phyloP scores from a whole-genome alignment of 1,140 invertebrate species.

The Gryllus bimaculatus region DNA sequence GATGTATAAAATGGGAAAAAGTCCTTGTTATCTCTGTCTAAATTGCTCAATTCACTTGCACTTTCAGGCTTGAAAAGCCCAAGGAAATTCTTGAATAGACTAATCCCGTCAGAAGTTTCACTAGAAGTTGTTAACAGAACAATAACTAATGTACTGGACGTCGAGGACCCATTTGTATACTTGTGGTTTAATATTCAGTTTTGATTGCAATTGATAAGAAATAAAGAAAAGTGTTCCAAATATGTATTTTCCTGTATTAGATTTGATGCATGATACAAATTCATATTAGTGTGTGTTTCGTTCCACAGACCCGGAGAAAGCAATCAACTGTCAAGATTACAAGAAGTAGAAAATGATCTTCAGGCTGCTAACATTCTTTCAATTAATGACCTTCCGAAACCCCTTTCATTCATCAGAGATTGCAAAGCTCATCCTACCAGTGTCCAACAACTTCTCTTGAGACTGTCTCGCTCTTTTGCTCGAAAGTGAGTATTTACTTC shows the following conservation, averaged over 20 bases:
- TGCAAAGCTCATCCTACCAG: slow-evolving; percentile 35
- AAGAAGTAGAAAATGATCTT: slow-evolving; percentile 38
- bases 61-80: too few relatives aligned
- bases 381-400: slow-evolving; percentile 40
- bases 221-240: background rate
- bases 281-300: background rate
- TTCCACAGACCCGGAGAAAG: background rate
- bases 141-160: too few relatives aligned
- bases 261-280: background rate
- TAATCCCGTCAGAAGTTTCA: too few relatives aligned
- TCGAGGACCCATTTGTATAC: too few relatives aligned
- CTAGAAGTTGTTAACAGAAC: too few relatives aligned
- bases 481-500: slow-evolving; percentile 26
- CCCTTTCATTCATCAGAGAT: slow-evolving; percentile 38
- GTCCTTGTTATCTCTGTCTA: too few relatives aligned
- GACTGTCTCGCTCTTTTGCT: slow-evolving; percentile 36
- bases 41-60: too few relatives aligned
- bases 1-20: too few relatives aligned
- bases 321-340: background rate
- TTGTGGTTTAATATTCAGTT: too few relatives aligned
- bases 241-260: background rate
- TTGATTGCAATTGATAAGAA: too few relatives aligned
- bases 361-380: slow-evolving; percentile 35
- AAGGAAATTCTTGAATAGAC: too few relatives aligned
- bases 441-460: slow-evolving; percentile 35